phyloP scores from a whole-genome alignment of 2,797 vertebrate species.

The Bryconaethiops microstoma region DNA sequence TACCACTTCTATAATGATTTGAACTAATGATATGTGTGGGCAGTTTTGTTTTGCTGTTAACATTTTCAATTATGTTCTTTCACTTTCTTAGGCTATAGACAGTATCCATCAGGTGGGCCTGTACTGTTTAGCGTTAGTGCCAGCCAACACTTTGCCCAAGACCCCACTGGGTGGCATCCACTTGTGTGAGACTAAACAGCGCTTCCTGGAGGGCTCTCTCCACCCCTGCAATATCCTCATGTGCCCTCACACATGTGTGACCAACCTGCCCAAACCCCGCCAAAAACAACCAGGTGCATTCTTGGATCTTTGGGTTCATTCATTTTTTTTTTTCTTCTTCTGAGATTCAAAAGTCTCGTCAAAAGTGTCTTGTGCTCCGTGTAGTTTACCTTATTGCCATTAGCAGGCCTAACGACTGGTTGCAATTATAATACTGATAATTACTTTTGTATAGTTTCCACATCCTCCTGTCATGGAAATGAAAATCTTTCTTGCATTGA shows the following conservation, averaged over 20 bases:
- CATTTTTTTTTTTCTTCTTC: too few species aligned
- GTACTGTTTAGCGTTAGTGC: constrained; percentile 95
- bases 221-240: constrained; percentile 99
- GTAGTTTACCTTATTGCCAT: too few species aligned
- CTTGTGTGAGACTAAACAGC: constrained; percentile 94
- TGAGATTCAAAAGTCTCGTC: too few species aligned
- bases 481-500: too few species aligned
- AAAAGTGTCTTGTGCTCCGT: too few species aligned
- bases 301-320: neutral
- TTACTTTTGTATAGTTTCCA: too few species aligned
- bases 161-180: constrained; percentile 97
- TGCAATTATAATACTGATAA: too few species aligned
- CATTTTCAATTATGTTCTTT: neutral
- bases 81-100: constrained; percentile 86
- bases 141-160: constrained; percentile 97
- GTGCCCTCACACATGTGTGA: constrained; percentile 98
- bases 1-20: too few species aligned
- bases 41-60: neutral
- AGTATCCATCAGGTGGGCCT: constrained; percentile 98
- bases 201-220: constrained; percentile 93
- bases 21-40: too few species aligned
- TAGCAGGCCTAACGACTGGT: too few species aligned
- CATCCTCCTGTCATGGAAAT: too few species aligned
- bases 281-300: constrained; percentile 92
- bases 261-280: constrained; percentile 96